Base-by-base conservation (phyloP, 2,113 vertebrate genomes). In the Sciurus niger region DNA sequence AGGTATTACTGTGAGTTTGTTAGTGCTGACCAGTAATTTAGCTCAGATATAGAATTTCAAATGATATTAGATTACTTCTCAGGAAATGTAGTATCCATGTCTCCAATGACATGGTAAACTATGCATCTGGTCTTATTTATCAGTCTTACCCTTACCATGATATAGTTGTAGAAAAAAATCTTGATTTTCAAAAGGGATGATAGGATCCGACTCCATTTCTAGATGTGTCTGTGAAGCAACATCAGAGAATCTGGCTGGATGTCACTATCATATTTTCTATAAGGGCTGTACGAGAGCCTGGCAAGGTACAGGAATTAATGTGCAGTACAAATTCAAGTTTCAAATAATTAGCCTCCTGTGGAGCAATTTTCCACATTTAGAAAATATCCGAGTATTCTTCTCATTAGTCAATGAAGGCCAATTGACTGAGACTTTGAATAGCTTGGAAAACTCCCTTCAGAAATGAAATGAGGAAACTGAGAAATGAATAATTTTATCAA, bases 321-420 rank as follows among this genome's bases (percentile, higher is more conserved):
- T 87, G 10, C 18, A 80, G n/a, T 73, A 2, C 78, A 93, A 60
- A 89, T 89, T 84, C 37, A 86, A 93, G n/a, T 92, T 97, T 89
- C 74, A 90, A 94, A 94, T 79, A 94, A 97, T 92, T 90, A 78
- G 53, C 67, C 60, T 97, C 73, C 68, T 93, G 46, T 53, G 11
- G 77, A 84, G 17, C 68, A 92, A 60, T 89, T 93, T 72, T 84
- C 88, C 82, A 73, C 37, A 28, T 84, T 95, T n/a, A 79, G 32
- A 82, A 77, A 88, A 55, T 87, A 88, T 84, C 17, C 13, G 1
- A 30, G 43, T 37, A 37, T 13, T 88, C 8, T 93, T 55, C 13
- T n/a, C 67, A 22, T 91, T 95, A 91, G 65, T 84, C 63, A 77
- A 89, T 76, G 22, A 95, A 77, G 63, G 43, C 51, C 90, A 85